Base-by-base conservation (phyloP, 2,797 vertebrate genomes). In the Acanthurus lineatus region DNA sequence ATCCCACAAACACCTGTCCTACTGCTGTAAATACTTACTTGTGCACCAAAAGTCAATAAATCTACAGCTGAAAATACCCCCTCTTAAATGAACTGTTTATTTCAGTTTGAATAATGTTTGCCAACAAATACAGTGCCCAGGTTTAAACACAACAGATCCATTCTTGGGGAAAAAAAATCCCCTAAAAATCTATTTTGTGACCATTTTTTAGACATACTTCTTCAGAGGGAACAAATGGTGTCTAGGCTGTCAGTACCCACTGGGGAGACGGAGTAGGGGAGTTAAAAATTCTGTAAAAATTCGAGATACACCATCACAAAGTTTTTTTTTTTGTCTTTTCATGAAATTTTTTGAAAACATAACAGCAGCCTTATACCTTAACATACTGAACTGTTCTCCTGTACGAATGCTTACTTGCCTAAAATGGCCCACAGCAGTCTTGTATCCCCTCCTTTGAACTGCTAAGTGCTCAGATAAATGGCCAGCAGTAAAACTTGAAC, bases 401-500 rank as follows among this genome's bases (percentile, higher is more conserved):
- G 32, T 77, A 28, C 75, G 45, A 77, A 53, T 54, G 49, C 66
- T 81, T 15, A 53, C 38, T 59, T 42, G 38, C 19, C 28, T 38
- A 63, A 56, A 75, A 69, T 56, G 20, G 28, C 71, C 63, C 25
- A 54, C 32, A 70, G 71, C 65, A 61, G 40, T 75, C 45, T 40
- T 28, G 19, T 5, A 12, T 63, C 51, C 47, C 17, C 28, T 64
- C 60, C 53, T 57, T 25, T 63, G 45, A 77, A 40, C 65, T 42
- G 73, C 76, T 73, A 70, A 83, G 58, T 73, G 73, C 63, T 56
- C 15, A 71, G 70, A 86, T 76, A 80, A 84, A 89, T 72, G 86
- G 32, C 67, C 53, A 53, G 38, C 79, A 73, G 74, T 87, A 86
- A 86, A 87, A 89, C 75, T 69, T n/a, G 38, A 73, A 51, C 73